phyloP scores from a whole-genome alignment of 2,113 vertebrate species.

The Leptobrachium leishanense region DNA sequence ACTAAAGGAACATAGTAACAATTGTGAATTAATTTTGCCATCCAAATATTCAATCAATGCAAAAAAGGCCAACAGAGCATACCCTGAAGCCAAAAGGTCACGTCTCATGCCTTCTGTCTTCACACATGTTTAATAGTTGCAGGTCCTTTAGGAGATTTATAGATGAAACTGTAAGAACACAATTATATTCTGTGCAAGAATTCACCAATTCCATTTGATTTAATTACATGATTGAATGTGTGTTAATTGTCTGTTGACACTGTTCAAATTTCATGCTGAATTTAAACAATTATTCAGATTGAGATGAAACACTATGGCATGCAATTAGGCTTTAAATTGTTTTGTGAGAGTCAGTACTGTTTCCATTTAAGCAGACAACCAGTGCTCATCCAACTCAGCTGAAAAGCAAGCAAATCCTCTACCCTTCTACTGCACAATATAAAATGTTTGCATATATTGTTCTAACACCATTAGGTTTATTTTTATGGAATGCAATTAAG shows the following conservation, averaged over 20 bases:
- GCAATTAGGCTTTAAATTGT: not conserved
- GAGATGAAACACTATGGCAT: not conserved
- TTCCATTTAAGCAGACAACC: conserved; percentile 1
- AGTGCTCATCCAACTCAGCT: not conserved
- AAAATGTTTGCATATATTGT: too few relatives aligned
- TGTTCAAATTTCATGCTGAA: conserved; percentile 40
- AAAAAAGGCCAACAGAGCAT: too few relatives aligned
- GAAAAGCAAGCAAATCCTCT: not conserved
- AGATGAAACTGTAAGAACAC: conserved; percentile 11
- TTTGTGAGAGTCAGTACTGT: conserved; percentile 16
- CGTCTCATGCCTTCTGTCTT: too few relatives aligned
- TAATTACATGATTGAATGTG: conserved; percentile 52
- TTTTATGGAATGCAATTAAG: too few relatives aligned
- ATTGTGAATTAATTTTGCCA: too few relatives aligned
- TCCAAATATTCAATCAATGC: too few relatives aligned
- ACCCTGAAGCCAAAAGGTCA: too few relatives aligned
- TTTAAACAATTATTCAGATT: conserved; percentile 48
- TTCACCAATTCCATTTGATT: conserved; percentile 48
- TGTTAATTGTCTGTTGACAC: conserved; percentile 58
- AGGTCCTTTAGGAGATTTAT: not conserved
- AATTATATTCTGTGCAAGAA: conserved; percentile 48
- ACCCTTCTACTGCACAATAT: too few relatives aligned
- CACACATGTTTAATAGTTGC: too few relatives aligned
- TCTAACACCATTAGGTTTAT: too few relatives aligned
- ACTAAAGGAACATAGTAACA: too few relatives aligned